phyloP scores from a whole-genome alignment of 2,113 vertebrate species.

The Ia io region DNA sequence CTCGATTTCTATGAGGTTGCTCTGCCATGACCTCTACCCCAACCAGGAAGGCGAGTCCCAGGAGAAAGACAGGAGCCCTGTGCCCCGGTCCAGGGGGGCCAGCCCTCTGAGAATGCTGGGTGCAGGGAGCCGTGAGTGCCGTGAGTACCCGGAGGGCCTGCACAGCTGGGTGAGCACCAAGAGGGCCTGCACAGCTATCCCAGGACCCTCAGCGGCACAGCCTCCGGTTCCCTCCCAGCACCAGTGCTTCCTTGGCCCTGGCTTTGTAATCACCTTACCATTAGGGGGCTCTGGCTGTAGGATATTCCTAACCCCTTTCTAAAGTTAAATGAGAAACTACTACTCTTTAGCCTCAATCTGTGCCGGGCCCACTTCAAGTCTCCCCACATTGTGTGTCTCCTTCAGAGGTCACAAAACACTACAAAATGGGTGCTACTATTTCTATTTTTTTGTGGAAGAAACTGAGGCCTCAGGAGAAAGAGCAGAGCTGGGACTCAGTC shows the following conservation, averaged over 20 bases:
- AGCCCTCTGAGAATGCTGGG: not conserved
- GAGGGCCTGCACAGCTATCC: not conserved
- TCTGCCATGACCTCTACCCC: not conserved
- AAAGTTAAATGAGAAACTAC: not conserved
- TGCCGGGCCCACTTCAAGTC: not conserved
- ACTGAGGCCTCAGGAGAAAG: not conserved
- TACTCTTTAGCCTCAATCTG: too few relatives aligned
- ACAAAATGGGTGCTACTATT: not conserved
- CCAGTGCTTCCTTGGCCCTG: not conserved
- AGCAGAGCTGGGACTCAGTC: not conserved
- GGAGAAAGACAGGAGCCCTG: rapidly evolving
- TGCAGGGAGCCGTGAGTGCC: not conserved
- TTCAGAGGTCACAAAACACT: not conserved
- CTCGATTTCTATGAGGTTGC: not conserved
- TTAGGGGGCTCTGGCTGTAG: not conserved
- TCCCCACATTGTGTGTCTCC: not conserved
- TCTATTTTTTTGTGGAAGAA: not conserved
- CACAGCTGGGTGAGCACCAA: too few relatives aligned
- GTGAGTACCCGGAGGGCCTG: rapidly evolving
- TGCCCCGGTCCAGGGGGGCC: too few relatives aligned
- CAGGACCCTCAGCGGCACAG: not conserved
- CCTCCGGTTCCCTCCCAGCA: rapidly evolving
- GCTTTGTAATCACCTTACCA: not conserved
- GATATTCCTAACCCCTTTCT: not conserved
- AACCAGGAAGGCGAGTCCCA: not conserved